Base-by-base conservation (phyloP, 2,797 vertebrate species). In the Sparidentex hasta region DNA sequence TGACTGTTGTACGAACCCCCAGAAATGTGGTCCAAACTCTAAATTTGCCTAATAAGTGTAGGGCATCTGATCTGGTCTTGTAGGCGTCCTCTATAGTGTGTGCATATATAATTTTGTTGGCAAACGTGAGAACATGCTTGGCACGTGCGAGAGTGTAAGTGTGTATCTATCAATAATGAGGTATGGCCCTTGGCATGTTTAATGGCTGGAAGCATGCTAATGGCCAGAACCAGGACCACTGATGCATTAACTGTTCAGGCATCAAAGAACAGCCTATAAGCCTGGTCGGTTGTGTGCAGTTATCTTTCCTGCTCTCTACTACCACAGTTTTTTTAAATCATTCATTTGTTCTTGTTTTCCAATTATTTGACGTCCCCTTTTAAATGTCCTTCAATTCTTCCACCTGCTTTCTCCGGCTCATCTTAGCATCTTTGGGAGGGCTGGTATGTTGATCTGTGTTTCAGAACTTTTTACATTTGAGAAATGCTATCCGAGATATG, bases 121-220 rank as follows among this genome's bases (percentile, higher is more conserved):
- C 11, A 38, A 38, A 11, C 17, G 33, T 1, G 7, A 38, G 33
- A 8, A 38, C 33, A 38, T 7, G 13, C 16, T 64, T 29, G 51
- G 14, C 57, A 17, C 62, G 27, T 82, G 46, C 16, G 25, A 23
- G 48, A 76, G 55, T 63, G 20, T 65, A 58, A 67, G 65, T 46
- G 68, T 74, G 33, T 68, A 55, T 80, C 65, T 74, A 78, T 91
- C 83, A 80, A 84, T 88, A 87, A 89, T 91, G 83, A 86, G 83
- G 78, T 65, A 48, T 71, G 68, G 43, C 71, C 71, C 57, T 72
- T 44, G 80, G 78, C 80, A 78, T 78, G 83, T 87, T 76, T 87
- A 88, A 86, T 89, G 80, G 78, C 85, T 59, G 69, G 81, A 75
- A 57, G 59, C 65, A 81, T 73, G 84, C 87, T 89, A 90, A 92